Conservation (phyloP, 2,113 vertebrate genomes). For the Mus musculus region GRCm39 chr14:73664001-73664500, state of each 20-base stretch:
- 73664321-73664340: background rate
- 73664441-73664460: no score
- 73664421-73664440: no score
- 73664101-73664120: background rate
- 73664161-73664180: no score
- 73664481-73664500: no score
- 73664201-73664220: background rate
- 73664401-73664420: no score
- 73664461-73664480: no score
- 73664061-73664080: background rate
- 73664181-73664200: background rate
- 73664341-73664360: background rate
- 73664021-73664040: no score
- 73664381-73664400: no score
- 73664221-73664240: background rate
- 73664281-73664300: no score
- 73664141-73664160: background rate
- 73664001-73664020: no score
- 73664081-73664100: background rate
- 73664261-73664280: background rate
- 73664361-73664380: no score
- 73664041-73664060: background rate
- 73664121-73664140: background rate
- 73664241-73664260: background rate
- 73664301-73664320: background rate